phyloP scores from a whole-genome alignment of 2,888 invertebrate species.

The Euphydryas editha region DNA sequence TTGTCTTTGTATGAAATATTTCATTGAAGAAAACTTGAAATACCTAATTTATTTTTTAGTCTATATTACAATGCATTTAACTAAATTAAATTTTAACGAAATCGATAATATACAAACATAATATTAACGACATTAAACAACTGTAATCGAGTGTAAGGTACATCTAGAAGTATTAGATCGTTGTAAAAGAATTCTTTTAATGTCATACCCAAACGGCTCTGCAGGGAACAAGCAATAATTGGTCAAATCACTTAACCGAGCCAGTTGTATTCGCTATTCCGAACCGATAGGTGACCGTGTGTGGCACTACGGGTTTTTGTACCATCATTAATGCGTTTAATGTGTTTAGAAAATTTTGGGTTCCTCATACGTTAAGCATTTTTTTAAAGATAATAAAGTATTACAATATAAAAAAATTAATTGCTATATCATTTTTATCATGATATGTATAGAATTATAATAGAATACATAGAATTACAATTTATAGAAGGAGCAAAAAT shows the following conservation, averaged over 20 bases:
- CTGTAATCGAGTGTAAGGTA: background rate
- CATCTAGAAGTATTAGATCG: conserved; percentile 37
- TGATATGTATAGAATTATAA: no score
- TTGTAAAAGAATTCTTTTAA: conserved; percentile 55
- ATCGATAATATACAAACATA: no score
- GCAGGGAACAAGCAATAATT: conserved; percentile 65
- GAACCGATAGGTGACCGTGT: conserved; percentile 33
- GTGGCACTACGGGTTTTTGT: conserved; percentile 16
- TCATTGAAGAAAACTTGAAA: no score
- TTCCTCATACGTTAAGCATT: background rate
- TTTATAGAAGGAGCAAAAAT: no score
- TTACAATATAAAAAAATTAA: no score
- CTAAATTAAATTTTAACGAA: no score
- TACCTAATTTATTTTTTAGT: no score
- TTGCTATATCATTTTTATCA: no score
- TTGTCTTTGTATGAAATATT: no score
- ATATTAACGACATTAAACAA: no score
- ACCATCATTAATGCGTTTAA: conserved; percentile 21
- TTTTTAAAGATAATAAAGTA: background rate
- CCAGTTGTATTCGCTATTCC: conserved; percentile 46
- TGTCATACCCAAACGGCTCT: conserved; percentile 54
- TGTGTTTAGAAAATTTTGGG: conserved; percentile 13
- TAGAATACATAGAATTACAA: no score
- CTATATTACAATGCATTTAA: no score
- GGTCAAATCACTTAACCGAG: conserved; percentile 63